Percentiles rank a stretch among this genome's conserved stretches.
phyloP scores from a whole-genome alignment of 2,888 invertebrate genomes.

The Mongoloraphidia duomilia region DNA sequence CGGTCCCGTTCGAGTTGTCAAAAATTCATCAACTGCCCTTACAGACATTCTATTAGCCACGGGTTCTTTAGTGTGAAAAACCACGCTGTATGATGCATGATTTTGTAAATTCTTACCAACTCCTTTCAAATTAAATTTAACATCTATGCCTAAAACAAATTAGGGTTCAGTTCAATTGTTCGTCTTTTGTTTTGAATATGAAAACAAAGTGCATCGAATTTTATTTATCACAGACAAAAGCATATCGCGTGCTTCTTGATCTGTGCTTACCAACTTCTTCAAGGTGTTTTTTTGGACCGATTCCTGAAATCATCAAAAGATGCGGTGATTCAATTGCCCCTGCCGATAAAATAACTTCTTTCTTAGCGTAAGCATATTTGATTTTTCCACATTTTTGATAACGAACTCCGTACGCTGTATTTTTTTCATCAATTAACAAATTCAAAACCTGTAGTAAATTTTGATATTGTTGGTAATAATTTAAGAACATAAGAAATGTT shows the following conservation, averaged over 20 bases:
- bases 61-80: conserved; percentile 5
- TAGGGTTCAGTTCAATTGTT: not conserved
- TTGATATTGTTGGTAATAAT: too few relatives aligned
- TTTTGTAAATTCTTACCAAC: conserved; percentile 23
- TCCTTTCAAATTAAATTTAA: conserved; percentile 24
- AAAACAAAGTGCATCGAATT: not conserved
- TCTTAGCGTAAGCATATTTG: not conserved
- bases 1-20: conserved; percentile 7
- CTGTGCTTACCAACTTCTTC: not conserved
- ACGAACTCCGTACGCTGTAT: conserved; percentile 1
- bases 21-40: conserved; percentile 3
- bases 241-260: not conserved
- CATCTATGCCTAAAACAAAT: conserved; percentile 15
- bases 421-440: not conserved
- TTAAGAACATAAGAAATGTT: too few relatives aligned
- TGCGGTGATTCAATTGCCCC: conserved; percentile 1
- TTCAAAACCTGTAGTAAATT: not conserved
- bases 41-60: conserved; percentile 4
- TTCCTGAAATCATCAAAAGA: not conserved
- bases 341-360: conserved; percentile 4
- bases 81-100: conserved; percentile 11
- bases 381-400: not conserved
- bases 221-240: too few relatives aligned
- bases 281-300: not conserved
- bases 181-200: not conserved